Evolutionary conservation across 2,888 invertebrate species (phyloP).

Genomic region (Julus scanicus): DNA sequence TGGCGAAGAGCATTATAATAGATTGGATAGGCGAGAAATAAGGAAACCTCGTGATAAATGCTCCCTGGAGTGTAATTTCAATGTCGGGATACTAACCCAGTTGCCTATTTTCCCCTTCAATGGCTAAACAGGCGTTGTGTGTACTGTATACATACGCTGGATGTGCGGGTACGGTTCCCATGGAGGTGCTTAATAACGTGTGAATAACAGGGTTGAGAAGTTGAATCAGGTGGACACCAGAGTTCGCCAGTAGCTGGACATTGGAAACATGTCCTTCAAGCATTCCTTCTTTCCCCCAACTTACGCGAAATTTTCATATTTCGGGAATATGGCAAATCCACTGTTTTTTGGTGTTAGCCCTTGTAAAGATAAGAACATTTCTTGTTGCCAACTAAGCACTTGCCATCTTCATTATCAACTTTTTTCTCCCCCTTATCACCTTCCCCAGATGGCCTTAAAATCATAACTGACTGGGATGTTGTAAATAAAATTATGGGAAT

Average conservation of each 20-base stretch:
- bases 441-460: no score
- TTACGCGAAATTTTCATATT: no score
- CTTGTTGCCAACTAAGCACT: no score
- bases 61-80: conserved; percentile 32
- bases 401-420: no score
- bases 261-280: no score
- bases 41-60: conserved; percentile 36
- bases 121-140: background rate
- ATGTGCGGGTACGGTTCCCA: background rate
- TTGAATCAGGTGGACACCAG: background rate
- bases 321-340: no score
- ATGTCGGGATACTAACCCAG: conserved; percentile 24
- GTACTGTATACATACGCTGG: background rate
- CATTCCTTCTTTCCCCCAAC: no score
- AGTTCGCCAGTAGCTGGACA: background rate
- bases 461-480: no score
- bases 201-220: background rate
- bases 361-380: no score
- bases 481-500: no score
- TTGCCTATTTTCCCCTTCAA: conserved; percentile 1
- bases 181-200: background rate
- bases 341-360: no score
- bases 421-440: no score
- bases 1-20: conserved; percentile 9
- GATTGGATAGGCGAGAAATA: conserved; percentile 28